These are phyloP conservation scores for Volucella zonaria DNA, from an alignment of 2,888 invertebrate species.

Conservation along the genomic window DNA sequence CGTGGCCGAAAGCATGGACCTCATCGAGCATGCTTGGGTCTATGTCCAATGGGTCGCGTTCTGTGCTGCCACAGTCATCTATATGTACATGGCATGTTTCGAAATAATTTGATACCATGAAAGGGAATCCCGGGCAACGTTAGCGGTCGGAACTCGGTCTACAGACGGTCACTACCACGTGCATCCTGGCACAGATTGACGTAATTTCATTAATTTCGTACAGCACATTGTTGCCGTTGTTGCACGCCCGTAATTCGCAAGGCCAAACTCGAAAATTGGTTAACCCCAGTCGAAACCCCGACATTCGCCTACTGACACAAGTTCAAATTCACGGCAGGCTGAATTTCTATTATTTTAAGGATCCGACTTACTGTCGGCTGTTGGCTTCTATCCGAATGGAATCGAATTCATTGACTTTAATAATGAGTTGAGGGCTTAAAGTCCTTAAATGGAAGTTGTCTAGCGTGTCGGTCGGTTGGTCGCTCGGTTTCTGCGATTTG, in stretches of 20 bases:
- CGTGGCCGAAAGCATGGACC: slow-evolving; percentile 11
- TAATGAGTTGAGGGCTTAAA: slow-evolving; percentile 49
- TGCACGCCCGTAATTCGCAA: slow-evolving; percentile 44
- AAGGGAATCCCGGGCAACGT: slow-evolving; percentile 10
- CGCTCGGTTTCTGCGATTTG: slow-evolving; percentile 7
- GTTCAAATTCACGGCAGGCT: slow-evolving; percentile 1
- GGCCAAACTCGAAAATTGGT: slow-evolving; percentile 67
- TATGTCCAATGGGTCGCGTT: slow-evolving; percentile 21
- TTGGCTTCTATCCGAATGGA: neutral
- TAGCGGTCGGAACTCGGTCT: slow-evolving; percentile 31
- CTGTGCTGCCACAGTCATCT: neutral
- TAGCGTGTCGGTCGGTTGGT: slow-evolving; percentile 20
- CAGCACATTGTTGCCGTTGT: neutral
- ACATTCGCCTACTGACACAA: slow-evolving; percentile 21
- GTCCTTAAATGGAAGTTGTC: slow-evolving; percentile 37
- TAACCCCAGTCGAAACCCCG: slow-evolving; percentile 51
- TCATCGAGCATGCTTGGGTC: slow-evolving; percentile 15
- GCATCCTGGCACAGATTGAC: slow-evolving; percentile 65
- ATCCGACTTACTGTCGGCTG: neutral
- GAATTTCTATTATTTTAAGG: slow-evolving; percentile 59
- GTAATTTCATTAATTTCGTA: slow-evolving; percentile 68
- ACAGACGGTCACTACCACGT: slow-evolving; percentile 35
- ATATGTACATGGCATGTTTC: slow-evolving; percentile 14
- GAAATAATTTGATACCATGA: slow-evolving; percentile 55
- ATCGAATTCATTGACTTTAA: slow-evolving; percentile 62